Percentiles rank a stretch among this genome's conserved stretches.
phyloP scores from a whole-genome alignment of 2,797 vertebrate species.

The Dromococcyx pavoninus region DNA sequence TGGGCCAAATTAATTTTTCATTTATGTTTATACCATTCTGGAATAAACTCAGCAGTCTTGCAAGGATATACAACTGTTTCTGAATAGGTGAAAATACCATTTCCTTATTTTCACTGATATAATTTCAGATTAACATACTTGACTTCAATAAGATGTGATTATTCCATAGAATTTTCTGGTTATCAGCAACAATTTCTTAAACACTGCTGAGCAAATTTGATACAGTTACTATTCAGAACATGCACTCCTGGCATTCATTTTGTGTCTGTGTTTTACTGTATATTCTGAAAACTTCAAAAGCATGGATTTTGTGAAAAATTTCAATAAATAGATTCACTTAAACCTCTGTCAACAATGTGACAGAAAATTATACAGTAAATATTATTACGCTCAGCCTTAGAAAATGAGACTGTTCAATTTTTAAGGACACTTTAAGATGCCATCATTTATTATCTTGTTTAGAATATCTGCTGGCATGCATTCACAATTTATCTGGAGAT shows the following conservation, averaged over 20 bases:
- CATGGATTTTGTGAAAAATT: neutral
- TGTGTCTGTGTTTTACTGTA: neutral
- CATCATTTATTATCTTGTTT: neutral
- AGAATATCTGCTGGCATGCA: neutral
- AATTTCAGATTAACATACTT: slow-evolving; percentile 17
- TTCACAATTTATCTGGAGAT: neutral
- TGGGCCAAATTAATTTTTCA: slow-evolving; percentile 29
- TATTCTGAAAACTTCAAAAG: neutral
- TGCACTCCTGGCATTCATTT: neutral
- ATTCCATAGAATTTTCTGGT: neutral
- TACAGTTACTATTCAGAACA: neutral
- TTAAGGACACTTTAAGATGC: neutral
- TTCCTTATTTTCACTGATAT: neutral
- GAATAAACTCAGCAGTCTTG: slow-evolving; percentile 10
- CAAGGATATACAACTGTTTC: slow-evolving; percentile 6
- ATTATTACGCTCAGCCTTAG: neutral
- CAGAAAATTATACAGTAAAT: neutral
- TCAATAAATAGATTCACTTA: neutral
- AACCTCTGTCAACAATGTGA: neutral
- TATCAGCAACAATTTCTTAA: neutral
- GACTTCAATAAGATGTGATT: neutral
- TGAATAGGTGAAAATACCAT: neutral
- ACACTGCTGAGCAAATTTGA: neutral
- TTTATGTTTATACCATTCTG: slow-evolving; percentile 34
- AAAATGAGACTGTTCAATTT: neutral